A percentile compares a stretch with the other conserved stretches of the same genome.
Evolutionary conservation across 1,140 invertebrate species (phyloP).

Genomic region (fruit fly (Drosophila melanogaster)): DNA sequence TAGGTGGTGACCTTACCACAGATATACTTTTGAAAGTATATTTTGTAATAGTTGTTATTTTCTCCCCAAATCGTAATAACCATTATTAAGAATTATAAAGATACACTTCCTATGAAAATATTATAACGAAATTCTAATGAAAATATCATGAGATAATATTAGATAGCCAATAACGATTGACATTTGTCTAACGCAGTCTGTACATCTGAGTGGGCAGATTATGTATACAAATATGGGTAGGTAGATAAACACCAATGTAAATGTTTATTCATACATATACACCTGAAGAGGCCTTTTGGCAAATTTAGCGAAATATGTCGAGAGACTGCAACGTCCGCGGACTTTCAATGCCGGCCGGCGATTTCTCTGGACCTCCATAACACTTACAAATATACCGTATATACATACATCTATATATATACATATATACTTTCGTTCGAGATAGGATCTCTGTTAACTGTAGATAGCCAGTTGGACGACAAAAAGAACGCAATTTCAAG

Average conservation of each 20-base stretch:
- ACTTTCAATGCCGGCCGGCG: constrained; percentile 30
- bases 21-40: not conserved
- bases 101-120: too few relatives aligned
- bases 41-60: too few relatives aligned
- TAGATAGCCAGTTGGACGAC: not conserved
- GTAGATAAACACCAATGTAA: constrained; percentile 20
- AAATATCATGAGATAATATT: not conserved
- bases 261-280: constrained; percentile 11
- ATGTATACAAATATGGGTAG: constrained; percentile 11
- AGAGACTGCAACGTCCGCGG: not conserved
- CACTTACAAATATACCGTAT: not conserved
- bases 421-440: not conserved
- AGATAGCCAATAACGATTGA: not conserved
- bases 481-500: constrained; percentile 13
- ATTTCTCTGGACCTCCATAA: not conserved
- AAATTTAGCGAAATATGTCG: constrained; percentile 13
- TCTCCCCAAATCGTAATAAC: too few relatives aligned
- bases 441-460: not conserved
- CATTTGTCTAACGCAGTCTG: not conserved
- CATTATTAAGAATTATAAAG: too few relatives aligned
- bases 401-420: not conserved
- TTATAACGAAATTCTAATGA: not conserved
- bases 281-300: constrained; percentile 8
- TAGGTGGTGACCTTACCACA: too few relatives aligned
- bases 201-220: constrained; percentile 12